phyloP scores from a whole-genome alignment of 2,888 invertebrate genomes.

The Tholera decimalis region DNA sequence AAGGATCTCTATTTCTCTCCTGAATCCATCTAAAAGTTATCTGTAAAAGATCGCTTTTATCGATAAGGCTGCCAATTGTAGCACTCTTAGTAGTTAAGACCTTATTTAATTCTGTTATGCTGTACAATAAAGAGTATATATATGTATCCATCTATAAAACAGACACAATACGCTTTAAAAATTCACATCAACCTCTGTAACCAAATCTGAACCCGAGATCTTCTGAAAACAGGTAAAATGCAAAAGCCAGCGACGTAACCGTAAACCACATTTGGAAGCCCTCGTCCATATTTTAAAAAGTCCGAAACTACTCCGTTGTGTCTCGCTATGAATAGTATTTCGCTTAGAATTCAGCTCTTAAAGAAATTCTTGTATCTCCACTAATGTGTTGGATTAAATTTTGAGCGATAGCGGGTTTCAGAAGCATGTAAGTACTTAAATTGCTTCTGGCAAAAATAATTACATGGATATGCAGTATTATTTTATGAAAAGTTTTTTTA shows the following conservation, averaged over 20 bases:
- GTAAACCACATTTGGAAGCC: slow-evolving; percentile 33
- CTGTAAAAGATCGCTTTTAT: too few relatives aligned
- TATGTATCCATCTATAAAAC: background rate
- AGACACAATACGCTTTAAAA: background rate
- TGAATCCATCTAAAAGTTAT: too few relatives aligned
- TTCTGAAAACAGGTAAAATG: background rate
- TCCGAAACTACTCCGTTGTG: slow-evolving; percentile 36
- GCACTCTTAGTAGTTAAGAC: too few relatives aligned
- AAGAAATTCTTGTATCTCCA: slow-evolving; percentile 61
- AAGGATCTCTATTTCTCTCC: too few relatives aligned
- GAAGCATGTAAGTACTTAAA: background rate
- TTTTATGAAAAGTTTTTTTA: too few relatives aligned
- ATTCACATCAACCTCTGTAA: background rate
- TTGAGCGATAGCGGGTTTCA: slow-evolving; percentile 18
- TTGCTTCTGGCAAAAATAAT: background rate
- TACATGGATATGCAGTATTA: too few relatives aligned
- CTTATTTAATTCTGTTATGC: too few relatives aligned
- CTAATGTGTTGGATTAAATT: slow-evolving; percentile 54
- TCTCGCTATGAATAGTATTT: slow-evolving; percentile 57
- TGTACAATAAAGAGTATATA: too few relatives aligned
- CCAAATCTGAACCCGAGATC: background rate
- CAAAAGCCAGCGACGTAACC: slow-evolving; percentile 14
- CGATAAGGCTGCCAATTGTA: too few relatives aligned
- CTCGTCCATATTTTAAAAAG: slow-evolving; percentile 45
- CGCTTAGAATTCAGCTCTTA: slow-evolving; percentile 61